Evolutionary conservation across 2,113 vertebrate species (phyloP).

Genomic region (Otis tarda): DNA sequence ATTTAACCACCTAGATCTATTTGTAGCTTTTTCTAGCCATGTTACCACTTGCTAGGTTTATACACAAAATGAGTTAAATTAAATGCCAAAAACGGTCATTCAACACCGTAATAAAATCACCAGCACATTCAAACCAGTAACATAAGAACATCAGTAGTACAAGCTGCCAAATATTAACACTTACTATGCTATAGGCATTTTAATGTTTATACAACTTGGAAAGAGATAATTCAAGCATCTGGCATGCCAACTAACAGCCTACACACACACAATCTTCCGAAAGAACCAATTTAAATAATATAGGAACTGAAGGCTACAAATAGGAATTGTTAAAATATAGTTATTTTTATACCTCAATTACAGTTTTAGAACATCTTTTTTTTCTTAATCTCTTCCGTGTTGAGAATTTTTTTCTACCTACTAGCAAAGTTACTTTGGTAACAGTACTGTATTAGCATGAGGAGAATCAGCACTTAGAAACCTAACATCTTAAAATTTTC

Average conservation of each 20-base stretch:
- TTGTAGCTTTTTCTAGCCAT: background rate
- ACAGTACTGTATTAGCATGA: background rate
- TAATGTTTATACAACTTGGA: background rate
- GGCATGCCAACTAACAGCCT: slow-evolving; percentile 16
- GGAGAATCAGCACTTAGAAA: background rate
- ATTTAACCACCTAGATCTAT: background rate
- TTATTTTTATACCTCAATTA: background rate
- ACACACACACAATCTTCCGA: background rate
- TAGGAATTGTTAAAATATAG: background rate
- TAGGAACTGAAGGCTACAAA: slow-evolving; percentile 3
- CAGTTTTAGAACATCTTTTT: background rate
- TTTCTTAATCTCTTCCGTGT: background rate
- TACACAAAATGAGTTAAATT: background rate
- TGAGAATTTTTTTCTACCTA: background rate
- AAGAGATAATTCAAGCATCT: slow-evolving; percentile 22
- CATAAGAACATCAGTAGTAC: background rate
- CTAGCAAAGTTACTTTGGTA: background rate
- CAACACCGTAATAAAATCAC: background rate
- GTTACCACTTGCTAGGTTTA: background rate
- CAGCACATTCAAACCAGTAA: background rate
- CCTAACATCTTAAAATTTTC: background rate
- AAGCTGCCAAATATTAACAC: background rate
- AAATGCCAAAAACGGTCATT: background rate
- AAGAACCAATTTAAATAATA: background rate
- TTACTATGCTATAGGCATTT: background rate